Conservation (phyloP, 2,113 vertebrate species). For the Hyperoodon ampullatus region DNA sequence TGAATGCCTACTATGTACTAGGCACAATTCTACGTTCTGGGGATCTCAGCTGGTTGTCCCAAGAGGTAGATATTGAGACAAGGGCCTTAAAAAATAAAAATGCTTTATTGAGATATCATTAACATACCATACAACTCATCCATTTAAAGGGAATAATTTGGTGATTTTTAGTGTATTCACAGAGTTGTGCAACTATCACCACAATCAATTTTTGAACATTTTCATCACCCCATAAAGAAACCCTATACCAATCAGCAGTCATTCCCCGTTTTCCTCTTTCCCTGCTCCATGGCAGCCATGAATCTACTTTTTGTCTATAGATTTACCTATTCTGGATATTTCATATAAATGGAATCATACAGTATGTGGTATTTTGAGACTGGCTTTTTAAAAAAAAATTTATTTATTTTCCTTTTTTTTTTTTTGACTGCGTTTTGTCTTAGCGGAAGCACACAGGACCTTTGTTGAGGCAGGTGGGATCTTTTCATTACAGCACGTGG, state of each 20-base stretch:
- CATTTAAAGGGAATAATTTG: neutral
- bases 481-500: too few species aligned
- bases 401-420: too few species aligned
- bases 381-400: neutral
- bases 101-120: neutral
- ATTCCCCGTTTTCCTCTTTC: too few species aligned
- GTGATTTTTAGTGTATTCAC: neutral
- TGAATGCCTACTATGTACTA: neutral
- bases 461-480: too few species aligned
- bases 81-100: neutral
- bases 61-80: neutral
- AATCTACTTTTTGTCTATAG: neutral
- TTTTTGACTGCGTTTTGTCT: too few species aligned
- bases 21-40: neutral
- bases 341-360: neutral
- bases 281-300: fast-evolving
- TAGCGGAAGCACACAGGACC: too few species aligned
- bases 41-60: neutral
- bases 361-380: neutral
- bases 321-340: neutral
- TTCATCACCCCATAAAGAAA: neutral
- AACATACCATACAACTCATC: neutral
- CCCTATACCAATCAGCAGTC: neutral
- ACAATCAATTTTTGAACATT: neutral
- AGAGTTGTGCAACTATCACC: neutral